phyloP scores from a whole-genome alignment of 2,113 vertebrate species.

The Prunella himalayana region DNA sequence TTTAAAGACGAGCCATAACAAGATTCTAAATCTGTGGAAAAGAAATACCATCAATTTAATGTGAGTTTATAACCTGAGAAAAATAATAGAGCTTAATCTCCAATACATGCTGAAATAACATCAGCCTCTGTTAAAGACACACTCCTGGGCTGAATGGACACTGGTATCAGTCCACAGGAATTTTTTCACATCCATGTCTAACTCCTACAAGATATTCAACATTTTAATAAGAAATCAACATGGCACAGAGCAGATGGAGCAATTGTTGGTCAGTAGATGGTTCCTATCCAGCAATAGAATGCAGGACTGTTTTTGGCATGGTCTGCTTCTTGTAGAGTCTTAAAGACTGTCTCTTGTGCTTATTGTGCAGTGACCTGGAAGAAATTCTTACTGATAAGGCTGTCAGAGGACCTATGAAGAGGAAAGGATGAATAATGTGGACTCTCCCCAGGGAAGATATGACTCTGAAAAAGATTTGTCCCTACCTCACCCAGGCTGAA shows the following conservation, averaged over 20 bases:
- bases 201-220: background rate
- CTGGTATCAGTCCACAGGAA: background rate
- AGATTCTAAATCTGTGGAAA: background rate
- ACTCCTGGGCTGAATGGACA: background rate
- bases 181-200: background rate
- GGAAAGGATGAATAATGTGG: background rate
- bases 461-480: background rate
- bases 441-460: background rate
- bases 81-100: background rate
- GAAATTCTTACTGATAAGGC: background rate
- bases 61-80: background rate
- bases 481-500: background rate
- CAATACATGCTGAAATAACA: background rate
- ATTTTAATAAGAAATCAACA: background rate
- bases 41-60: background rate
- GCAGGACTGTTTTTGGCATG: background rate
- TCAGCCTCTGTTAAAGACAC: background rate
- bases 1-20: background rate
- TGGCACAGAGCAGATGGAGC: background rate
- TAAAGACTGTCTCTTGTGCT: background rate
- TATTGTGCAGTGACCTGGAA: slow-evolving; percentile 3
- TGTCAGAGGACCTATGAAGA: background rate
- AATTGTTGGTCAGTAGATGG: background rate
- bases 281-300: background rate
- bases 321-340: background rate